A percentile compares a stretch with the other conserved stretches of the same genome.
Evolutionary conservation across 2,888 invertebrate species (phyloP).

Genomic region (Dioctria linearis): DNA sequence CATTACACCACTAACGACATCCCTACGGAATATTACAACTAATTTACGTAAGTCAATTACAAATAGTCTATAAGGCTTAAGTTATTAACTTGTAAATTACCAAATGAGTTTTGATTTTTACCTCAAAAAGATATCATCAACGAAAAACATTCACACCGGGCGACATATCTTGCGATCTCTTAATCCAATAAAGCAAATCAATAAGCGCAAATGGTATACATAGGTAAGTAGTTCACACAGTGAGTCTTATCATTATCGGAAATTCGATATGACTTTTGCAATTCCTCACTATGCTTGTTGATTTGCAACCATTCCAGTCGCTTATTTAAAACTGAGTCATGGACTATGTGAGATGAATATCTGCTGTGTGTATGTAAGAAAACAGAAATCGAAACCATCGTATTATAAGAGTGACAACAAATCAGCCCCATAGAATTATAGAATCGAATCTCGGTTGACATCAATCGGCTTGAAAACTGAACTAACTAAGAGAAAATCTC

Average conservation of each 20-base stretch:
- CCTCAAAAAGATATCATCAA: no score
- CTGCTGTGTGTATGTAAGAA: not conserved
- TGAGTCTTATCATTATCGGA: conserved; percentile 13
- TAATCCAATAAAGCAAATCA: conserved; percentile 44
- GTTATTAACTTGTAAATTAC: no score
- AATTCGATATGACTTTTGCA: conserved; percentile 34
- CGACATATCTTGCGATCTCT: not conserved
- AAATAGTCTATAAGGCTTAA: no score
- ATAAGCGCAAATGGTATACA: not conserved
- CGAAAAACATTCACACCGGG: not conserved
- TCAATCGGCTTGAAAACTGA: conserved; percentile 11
- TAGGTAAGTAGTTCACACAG: not conserved
- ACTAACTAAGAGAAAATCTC: conserved; percentile 1
- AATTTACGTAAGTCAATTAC: no score
- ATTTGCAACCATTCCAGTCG: conserved; percentile 30
- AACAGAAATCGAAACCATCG: conserved; percentile 28
- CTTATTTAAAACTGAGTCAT: conserved; percentile 38
- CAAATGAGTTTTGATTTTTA: no score
- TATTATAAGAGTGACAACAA: conserved; percentile 20
- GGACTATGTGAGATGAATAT: conserved; percentile 1
- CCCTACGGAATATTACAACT: no score
- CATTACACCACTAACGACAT: no score
- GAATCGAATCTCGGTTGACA: conserved; percentile 29
- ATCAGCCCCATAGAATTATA: conserved; percentile 32
- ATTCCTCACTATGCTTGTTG: conserved; percentile 24